Evolutionary conservation across 2,797 vertebrate genomes (phyloP), one percentile per base, ranked within the genome.

Genomic region (Mionectes olivaceus): DNA sequence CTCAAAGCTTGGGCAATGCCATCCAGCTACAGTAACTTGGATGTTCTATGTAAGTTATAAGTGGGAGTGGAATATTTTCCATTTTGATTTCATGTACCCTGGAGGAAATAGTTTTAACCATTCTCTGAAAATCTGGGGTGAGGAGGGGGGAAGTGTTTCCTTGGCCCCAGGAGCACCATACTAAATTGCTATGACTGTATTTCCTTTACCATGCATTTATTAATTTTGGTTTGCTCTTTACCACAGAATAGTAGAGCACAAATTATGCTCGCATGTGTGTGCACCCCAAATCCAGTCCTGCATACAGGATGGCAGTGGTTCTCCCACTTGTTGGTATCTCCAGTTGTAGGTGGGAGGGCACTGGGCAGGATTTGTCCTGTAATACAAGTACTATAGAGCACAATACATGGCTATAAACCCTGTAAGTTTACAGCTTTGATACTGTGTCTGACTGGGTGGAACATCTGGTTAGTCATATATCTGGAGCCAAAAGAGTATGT

Each of bases 401-500:
- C 35, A 75, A 33, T 27, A 43, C 19, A 3, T 16, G 35, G 19
- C 22, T 49, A 17, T 77, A 89, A 90, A 43, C 19, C 24, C 50
- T 30, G 5, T 50, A 56, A 63, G 25, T 94, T 87, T 60, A 52
- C 59, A 64, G 80, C 50, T 83, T 88, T 70, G 67, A 44, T 87
- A 65, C 56, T 77, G 83, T 33, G 41, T 64, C 70, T 95, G 75
- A 35, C 80, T 83, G 52, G 28, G 56, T 84, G 63, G 35, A 83
- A 93, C 92, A 96, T 91, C 77, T 94, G 85, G 53, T 77, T 93
- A 85, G n/a, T 93, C 77, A 35, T 91, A 79, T 96, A 67, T 71
- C 60, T 85, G 33, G 46, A 88, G 63, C 41, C 60, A 77, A 50
- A 95, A 89, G 64, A 44, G 50, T 75, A 43, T 76, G 79, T 57